Evolutionary conservation across 2,888 invertebrate species (phyloP).

Genomic region (Pseudoips prasinana): DNA sequence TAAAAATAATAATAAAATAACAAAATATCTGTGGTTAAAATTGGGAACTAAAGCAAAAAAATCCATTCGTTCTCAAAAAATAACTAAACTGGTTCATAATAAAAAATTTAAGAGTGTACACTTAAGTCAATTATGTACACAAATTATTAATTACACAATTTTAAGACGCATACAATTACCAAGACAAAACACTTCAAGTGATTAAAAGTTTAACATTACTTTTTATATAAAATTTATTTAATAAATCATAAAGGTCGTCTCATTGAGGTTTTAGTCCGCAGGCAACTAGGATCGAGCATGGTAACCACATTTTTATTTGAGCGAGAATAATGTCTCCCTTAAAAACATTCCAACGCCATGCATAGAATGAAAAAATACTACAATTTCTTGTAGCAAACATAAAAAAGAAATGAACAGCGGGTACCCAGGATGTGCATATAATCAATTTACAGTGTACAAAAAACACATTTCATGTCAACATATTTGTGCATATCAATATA

Average conservation of each 20-base stretch:
- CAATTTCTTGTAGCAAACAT: conserved; percentile 58
- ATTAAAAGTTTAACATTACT: conserved; percentile 22
- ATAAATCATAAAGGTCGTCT: conserved; percentile 31
- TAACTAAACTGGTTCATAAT: too few relatives aligned
- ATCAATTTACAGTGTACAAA: conserved; percentile 68
- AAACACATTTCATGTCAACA: conserved; percentile 43
- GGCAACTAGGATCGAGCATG: conserved; percentile 46
- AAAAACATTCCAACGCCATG: conserved; percentile 74
- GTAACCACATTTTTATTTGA: conserved; percentile 38
- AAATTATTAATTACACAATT: conserved; percentile 13
- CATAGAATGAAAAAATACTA: conserved; percentile 63
- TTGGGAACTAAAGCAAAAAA: conserved; percentile 30
- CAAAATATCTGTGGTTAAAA: conserved; percentile 32
- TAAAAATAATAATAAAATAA: conserved; percentile 37
- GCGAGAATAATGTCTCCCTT: conserved; percentile 31
- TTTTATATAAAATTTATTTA: conserved; percentile 21
- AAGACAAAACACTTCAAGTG: conserved; percentile 29
- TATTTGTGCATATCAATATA: conserved; percentile 47
- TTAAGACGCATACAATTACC: conserved; percentile 29
- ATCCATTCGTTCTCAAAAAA: conserved; percentile 21
- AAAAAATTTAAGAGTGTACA: conserved; percentile 31
- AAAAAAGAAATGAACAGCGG: conserved; percentile 59
- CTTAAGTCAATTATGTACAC: conserved; percentile 34
- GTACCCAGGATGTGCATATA: conserved; percentile 65
- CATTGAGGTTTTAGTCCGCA: conserved; percentile 43